Evolutionary conservation across 2,888 invertebrate species (phyloP), one percentile per base, ranked within the genome.

Genomic region (Dynastes maya): DNA sequence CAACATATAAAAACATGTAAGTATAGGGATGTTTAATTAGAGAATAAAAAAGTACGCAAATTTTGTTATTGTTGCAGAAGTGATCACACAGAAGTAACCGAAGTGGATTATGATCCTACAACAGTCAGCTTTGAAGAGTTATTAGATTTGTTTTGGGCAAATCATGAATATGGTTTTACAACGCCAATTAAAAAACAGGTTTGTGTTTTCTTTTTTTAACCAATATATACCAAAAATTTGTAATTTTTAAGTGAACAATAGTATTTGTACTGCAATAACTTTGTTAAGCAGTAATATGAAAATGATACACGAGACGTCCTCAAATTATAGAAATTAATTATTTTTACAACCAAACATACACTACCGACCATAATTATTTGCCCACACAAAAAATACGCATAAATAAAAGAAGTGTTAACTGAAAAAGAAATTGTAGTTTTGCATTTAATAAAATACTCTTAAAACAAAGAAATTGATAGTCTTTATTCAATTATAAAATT

Each of bases 11-110:
- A 86, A 93, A 93, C 88, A 90, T 98, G 97, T 97, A 91, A 93
- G 95, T 90, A 55, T 37, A 45, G 61, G 22, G 4, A n/a, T 22
- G 55, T 22, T 45, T 45, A 22, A 58, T 58, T 5, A 58, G 4
- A 22, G n/a, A 2, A 16, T 53, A n/a, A n/a, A 3, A 16, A 22
- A 58, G 8, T 58, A 58, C 0, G 13, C 13, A 22, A 64, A 71
- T 78, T 75, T n/a, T 22, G 32, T 37, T 37, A 37, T 5, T 64
- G 6, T 90, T 91, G 79, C 89, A 98, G 97, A 84, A 96, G 96
- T 13, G 97, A 98, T 88, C 98, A 98, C 88, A 97, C 97, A 16
- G 98, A 98, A 91, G 96, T 97, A 27, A 94, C 98, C 78, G 96
- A 98, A 88, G 91, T 99, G 81, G 96, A 97, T 86, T 98, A 92